phyloP scores from a whole-genome alignment of 1,140 invertebrate genomes.

The Lordiphosa collinella region DNA sequence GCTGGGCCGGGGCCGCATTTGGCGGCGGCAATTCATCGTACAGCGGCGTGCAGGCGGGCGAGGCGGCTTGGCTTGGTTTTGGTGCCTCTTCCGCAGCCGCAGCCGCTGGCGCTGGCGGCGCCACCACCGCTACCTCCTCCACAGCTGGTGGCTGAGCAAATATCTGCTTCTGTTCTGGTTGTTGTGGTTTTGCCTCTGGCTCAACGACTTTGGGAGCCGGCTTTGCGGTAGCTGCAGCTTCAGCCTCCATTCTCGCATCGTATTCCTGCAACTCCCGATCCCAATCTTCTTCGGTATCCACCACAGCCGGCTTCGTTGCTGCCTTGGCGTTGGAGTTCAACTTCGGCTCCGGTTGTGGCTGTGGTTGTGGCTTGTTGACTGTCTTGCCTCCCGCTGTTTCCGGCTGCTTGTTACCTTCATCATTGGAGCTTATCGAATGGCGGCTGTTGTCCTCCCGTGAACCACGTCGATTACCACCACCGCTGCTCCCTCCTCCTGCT shows the following conservation, averaged over 20 bases:
- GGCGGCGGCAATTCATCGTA: conserved; percentile 67
- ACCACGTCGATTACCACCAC: conserved; percentile 50
- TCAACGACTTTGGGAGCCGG: background rate
- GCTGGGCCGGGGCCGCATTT: background rate
- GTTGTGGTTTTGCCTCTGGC: background rate
- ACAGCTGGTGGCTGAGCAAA: background rate
- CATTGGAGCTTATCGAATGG: conserved; percentile 53
- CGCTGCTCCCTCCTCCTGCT: conserved; percentile 5
- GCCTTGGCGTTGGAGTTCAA: conserved; percentile 1
- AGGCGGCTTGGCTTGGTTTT: conserved; percentile 30
- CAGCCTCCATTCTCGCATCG: conserved; percentile 55
- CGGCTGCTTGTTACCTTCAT: conserved; percentile 34
- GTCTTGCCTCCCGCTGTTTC: conserved; percentile 13
- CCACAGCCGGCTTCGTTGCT: background rate
- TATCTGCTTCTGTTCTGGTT: background rate
- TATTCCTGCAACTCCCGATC: conserved; percentile 71
- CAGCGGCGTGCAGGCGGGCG: conserved; percentile 59
- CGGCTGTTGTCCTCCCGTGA: conserved; percentile 56
- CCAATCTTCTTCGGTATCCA: conserved; percentile 76
- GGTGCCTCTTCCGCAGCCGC: background rate
- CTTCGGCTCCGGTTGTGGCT: conserved; percentile 18
- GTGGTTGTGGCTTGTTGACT: conserved; percentile 8
- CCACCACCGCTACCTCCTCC: background rate
- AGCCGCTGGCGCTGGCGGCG: too few species aligned
- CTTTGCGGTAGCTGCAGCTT: conserved; percentile 25